Percentiles rank a stretch among this genome's conserved stretches.
These are phyloP conservation scores for Rhopalosiphum maidis DNA, from an alignment of 1,140 invertebrate species.

Conservation along the genomic window DNA sequence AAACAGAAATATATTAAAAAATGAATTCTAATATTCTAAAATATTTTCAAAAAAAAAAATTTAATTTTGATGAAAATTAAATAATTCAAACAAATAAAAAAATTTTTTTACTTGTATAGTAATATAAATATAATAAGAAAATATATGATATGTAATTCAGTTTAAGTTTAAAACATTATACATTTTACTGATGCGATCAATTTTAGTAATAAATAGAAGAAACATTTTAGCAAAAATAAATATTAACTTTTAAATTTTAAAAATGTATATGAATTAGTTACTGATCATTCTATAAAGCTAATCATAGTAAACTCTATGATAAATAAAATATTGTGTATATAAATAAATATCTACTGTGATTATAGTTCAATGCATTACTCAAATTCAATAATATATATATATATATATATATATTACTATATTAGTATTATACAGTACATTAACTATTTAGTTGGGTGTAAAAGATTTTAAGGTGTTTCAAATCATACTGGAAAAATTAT, in stretches of 20 bases:
- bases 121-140: not conserved
- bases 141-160: not conserved
- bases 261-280: not conserved
- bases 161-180: not conserved
- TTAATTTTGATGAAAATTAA: not conserved
- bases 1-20: not conserved
- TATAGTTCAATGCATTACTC: not conserved
- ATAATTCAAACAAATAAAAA: not conserved
- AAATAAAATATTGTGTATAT: not conserved
- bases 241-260: not conserved
- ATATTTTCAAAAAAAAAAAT: not conserved
- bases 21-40: not conserved
- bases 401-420: not conserved
- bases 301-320: not conserved
- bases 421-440: not conserved
- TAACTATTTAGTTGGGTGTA: not conserved
- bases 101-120: not conserved
- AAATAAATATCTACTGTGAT: not conserved
- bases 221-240: not conserved
- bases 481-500: not conserved
- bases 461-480: not conserved
- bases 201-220: not conserved
- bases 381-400: not conserved
- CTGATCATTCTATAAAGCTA: not conserved
- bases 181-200: not conserved